These are phyloP conservation scores for Marmota monax DNA, from an alignment of 2,113 vertebrate genomes.

Conservation along the genomic window DNA sequence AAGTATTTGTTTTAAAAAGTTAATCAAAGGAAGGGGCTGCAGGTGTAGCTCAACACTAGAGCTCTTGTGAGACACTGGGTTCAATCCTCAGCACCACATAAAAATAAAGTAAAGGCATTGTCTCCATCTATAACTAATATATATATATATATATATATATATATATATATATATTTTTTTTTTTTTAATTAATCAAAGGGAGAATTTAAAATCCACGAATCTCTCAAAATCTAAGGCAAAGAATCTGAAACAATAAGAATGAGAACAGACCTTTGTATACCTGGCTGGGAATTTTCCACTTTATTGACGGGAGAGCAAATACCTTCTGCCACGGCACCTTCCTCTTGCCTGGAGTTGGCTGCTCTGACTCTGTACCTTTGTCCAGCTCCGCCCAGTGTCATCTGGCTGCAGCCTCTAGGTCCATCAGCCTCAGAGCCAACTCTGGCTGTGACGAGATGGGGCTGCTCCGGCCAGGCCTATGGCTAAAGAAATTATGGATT, in stretches of 20 bases:
- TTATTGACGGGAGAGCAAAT: conserved; percentile 56
- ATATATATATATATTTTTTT: too few relatives aligned
- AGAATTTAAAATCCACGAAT: conserved; percentile 21
- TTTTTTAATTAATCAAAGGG: background rate
- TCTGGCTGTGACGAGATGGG: conserved; percentile 47
- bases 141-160: background rate
- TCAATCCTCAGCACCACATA: too few relatives aligned
- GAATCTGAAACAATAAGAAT: conserved; percentile 1
- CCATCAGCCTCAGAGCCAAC: conserved; percentile 21
- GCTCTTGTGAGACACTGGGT: too few relatives aligned
- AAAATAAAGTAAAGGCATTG: too few relatives aligned
- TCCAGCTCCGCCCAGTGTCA: conserved; percentile 67
- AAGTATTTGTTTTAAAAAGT: conserved; percentile 4
- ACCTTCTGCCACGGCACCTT: conserved; percentile 38
- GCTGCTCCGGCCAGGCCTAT: conserved; percentile 33
- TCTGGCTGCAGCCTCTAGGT: background rate
- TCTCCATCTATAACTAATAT: too few relatives aligned
- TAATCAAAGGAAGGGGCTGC: background rate
- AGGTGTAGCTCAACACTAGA: too few relatives aligned
- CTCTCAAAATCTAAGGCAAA: conserved; percentile 39
- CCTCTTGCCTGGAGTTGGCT: background rate
- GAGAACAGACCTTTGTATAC: conserved; percentile 23
- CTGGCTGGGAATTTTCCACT: conserved; percentile 52
- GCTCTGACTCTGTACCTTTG: conserved; percentile 74
- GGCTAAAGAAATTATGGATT: conserved; percentile 75